Percentiles rank a stretch among this genome's conserved stretches.
These are phyloP conservation scores for Nothura maculosa DNA, from an alignment of 2,797 vertebrate genomes.

Conservation along the genomic window DNA sequence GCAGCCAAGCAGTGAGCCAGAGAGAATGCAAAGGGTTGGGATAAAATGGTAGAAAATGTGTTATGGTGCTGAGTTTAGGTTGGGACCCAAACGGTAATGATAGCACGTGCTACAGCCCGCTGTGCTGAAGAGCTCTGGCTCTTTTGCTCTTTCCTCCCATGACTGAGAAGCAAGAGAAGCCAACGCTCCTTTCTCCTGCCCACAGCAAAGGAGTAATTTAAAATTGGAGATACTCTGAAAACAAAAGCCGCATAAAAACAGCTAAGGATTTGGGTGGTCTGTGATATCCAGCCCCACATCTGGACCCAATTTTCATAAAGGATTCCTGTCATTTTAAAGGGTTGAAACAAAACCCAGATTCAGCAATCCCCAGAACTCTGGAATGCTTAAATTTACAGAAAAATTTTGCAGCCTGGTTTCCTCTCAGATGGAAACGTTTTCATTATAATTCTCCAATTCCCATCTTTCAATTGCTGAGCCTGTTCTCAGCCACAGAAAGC, in stretches of 20 bases:
- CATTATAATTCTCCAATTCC: background rate
- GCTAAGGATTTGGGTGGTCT: slow-evolving; percentile 36
- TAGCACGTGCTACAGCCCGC: no score
- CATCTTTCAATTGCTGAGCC: background rate
- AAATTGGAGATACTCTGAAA: slow-evolving; percentile 8
- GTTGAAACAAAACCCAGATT: slow-evolving; percentile 42
- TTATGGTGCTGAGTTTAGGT: fast-evolving
- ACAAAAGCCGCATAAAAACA: background rate
- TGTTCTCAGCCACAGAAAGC: background rate
- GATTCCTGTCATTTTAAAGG: slow-evolving; percentile 46
- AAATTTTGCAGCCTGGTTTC: background rate
- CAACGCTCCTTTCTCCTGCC: background rate
- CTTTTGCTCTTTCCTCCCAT: fast-evolving
- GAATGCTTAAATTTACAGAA: background rate
- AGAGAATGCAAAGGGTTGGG: background rate
- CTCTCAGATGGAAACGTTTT: background rate
- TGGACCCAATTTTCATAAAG: slow-evolving; percentile 52
- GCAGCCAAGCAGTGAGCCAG: fast-evolving
- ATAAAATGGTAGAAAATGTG: fast-evolving
- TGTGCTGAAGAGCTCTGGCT: background rate
- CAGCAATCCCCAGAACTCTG: background rate
- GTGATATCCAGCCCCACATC: slow-evolving; percentile 16
- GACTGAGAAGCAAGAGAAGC: background rate
- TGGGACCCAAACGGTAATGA: fast-evolving
- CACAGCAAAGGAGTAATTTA: background rate